A percentile compares a stretch with the other conserved stretches of the same genome.
phyloP scores from a whole-genome alignment of 2,888 invertebrate genomes.

The Alentia gelatinosa region DNA sequence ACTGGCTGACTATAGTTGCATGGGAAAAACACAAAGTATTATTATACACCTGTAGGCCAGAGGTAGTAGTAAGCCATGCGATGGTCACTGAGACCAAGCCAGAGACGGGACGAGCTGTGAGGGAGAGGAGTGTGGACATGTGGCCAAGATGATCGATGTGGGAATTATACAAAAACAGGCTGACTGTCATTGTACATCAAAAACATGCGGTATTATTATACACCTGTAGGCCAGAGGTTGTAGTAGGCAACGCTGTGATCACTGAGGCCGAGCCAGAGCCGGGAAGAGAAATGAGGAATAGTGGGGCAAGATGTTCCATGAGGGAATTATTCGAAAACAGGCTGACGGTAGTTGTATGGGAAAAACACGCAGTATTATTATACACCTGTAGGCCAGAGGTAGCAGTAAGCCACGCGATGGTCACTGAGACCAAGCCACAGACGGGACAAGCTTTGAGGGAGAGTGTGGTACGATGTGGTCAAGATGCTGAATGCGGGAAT shows the following conservation, averaged over 20 bases:
- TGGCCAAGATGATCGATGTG: not conserved
- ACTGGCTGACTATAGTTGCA: too few relatives aligned
- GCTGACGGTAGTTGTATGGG: too few relatives aligned
- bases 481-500: not conserved
- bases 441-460: not conserved
- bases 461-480: not conserved
- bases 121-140: not conserved
- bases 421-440: not conserved
- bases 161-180: too few relatives aligned
- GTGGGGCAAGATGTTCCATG: not conserved
- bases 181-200: too few relatives aligned
- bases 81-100: conserved; percentile 10
- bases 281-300: not conserved
- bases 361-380: too few relatives aligned
- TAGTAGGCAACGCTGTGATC: not conserved
- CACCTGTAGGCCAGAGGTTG: not conserved
- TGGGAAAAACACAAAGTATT: too few relatives aligned
- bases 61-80: not conserved
- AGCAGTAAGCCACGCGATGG: not conserved
- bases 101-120: not conserved
- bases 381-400: not conserved
- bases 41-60: not conserved
- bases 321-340: too few relatives aligned
- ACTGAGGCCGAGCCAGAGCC: not conserved
- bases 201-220: too few relatives aligned